Conservation (phyloP, 2,113 vertebrate genomes). For the Pyxicephalus adspersus region DNA sequence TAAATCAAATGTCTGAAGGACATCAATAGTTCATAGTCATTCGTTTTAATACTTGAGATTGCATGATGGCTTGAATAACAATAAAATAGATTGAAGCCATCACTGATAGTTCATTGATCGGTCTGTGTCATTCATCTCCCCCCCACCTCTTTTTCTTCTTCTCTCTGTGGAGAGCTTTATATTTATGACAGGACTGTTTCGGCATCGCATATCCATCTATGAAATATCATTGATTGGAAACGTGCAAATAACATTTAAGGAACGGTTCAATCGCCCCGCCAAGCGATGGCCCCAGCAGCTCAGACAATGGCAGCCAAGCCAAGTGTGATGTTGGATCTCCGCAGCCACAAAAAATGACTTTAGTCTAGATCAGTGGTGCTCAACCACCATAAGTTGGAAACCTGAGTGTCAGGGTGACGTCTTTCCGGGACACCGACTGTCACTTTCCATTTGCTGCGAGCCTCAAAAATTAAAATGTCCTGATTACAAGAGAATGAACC, state of each 20-base stretch:
- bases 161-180: slow-evolving; percentile 35
- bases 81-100: slow-evolving; percentile 58
- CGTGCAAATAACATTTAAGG: slow-evolving; percentile 49
- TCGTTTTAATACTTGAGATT: slow-evolving; percentile 62
- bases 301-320: slow-evolving; percentile 13
- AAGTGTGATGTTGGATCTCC: slow-evolving; percentile 23
- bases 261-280: slow-evolving; percentile 30
- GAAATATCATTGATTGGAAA: neutral
- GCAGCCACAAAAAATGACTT: neutral
- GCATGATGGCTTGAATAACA: slow-evolving; percentile 63
- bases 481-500: no score
- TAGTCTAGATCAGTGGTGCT: no score
- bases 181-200: slow-evolving; percentile 57
- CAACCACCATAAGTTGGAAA: no score
- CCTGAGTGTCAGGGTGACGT: no score
- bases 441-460: no score
- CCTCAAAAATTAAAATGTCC: no score
- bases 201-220: slow-evolving; percentile 46
- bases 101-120: slow-evolving; percentile 63
- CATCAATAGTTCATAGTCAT: slow-evolving; percentile 26
- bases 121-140: slow-evolving; percentile 55
- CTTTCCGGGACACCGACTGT: no score
- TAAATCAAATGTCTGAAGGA: slow-evolving; percentile 60
- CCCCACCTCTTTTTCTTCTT: slow-evolving; percentile 31
- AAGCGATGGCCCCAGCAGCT: slow-evolving; percentile 38